Conservation (phyloP, 2,888 invertebrate species). For the Unio pictorum region DNA sequence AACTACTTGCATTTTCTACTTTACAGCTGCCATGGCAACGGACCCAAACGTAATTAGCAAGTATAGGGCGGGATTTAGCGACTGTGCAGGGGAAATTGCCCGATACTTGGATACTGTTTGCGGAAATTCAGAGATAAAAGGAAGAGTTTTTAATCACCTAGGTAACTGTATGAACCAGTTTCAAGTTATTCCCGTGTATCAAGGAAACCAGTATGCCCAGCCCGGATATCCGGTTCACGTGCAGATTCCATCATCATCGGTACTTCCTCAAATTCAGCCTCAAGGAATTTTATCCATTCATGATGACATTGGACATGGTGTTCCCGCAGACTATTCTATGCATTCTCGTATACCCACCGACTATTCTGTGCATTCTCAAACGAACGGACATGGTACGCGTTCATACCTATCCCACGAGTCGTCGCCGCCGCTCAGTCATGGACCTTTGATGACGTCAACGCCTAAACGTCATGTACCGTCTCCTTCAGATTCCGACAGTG, state of each 20-base stretch:
- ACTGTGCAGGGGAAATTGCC: constrained; percentile 51
- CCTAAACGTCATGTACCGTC: constrained; percentile 24
- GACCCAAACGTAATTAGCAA: constrained; percentile 47
- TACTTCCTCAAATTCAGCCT: no score
- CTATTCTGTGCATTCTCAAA: no score
- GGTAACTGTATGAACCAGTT: constrained; percentile 37
- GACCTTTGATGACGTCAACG: not conserved
- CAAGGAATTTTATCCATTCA: no score
- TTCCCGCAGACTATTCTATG: no score
- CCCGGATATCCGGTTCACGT: constrained; percentile 16
- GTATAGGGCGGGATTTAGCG: constrained; percentile 44
- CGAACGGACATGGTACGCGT: no score
- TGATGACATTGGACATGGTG: no score
- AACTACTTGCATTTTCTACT: constrained; percentile 1
- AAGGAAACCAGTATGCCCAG: constrained; percentile 13
- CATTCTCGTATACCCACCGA: no score
- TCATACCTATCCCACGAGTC: no score
- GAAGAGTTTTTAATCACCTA: constrained; percentile 45
- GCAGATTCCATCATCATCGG: constrained; percentile 7
- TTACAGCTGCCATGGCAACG: constrained; percentile 38
- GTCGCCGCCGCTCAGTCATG: no score
- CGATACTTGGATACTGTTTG: constrained; percentile 46
- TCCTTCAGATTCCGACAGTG: constrained; percentile 35
- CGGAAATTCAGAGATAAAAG: constrained; percentile 36
- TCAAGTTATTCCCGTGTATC: constrained; percentile 38